Base-by-base conservation (phyloP, 2,888 invertebrate genomes). In the Baccha elongata region DNA sequence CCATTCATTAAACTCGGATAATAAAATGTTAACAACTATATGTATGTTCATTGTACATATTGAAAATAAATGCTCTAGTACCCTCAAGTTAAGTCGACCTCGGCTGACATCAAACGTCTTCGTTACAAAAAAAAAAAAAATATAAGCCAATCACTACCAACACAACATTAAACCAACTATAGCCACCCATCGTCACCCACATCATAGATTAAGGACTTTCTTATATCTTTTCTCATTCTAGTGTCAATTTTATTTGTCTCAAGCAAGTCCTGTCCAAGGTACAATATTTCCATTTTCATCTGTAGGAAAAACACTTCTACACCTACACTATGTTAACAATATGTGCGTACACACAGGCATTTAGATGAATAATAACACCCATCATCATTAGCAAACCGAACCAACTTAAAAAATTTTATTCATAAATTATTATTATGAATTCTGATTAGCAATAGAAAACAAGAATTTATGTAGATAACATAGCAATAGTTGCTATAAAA, bases 191-290 rank as follows among this genome's bases (percentile, higher is more conserved):
- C 52, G 40, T n/a, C 17, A 35, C 55, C 62, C 62, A 32, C 29
- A 26, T 35, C 15, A 52, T 32, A 40, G 68, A 74, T 74, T 73
- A 55, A 53, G 44, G 21, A 35, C 40, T 21, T 55, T 55, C 19
- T 37, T 32, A n/a, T 19, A 62, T 46, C 32, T 55, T 15, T 26
- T 2, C 7, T 13, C n/a, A 37, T 21, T 23, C 23, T 40, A 21
- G 42, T 52, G 65, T 48, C 40, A 69, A 13, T 37, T 76, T 76
- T 55, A 68, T 55, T 73, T 79, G 48, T 64, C 40, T 58, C 68
- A 62, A 50, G 21, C 40, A 58, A 52, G 52, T 35, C 29, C 7
- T 26, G 23, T 23, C 21, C 35, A 37, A 37, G 55, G 37, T 42
- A 68, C 23, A 69, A 35, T 48, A 26, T 19, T 64, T 69, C 50